A percentile compares a stretch with the other conserved stretches of the same genome.
These are phyloP conservation scores for Plusia festucae DNA, from an alignment of 2,888 invertebrate species.

Conservation along the genomic window DNA sequence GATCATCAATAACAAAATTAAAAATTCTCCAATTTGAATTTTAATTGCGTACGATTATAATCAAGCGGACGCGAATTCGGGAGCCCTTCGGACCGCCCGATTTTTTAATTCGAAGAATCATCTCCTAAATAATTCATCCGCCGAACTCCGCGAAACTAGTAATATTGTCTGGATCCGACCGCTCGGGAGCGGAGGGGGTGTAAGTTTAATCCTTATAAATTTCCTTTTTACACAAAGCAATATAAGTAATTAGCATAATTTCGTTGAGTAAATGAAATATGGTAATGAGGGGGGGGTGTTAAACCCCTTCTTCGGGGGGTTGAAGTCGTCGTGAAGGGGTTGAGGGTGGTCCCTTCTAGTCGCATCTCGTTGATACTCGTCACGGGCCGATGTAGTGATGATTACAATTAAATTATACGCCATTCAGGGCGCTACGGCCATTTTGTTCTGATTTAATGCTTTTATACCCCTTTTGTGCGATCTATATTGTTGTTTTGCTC, in stretches of 20 bases:
- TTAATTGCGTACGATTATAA: slow-evolving; percentile 89
- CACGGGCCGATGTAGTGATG: slow-evolving; percentile 87
- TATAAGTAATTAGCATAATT: slow-evolving; percentile 90
- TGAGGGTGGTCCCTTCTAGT: slow-evolving; percentile 80
- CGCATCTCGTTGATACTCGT: slow-evolving; percentile 88
- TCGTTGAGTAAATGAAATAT: slow-evolving; percentile 90
- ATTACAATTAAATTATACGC: slow-evolving; percentile 88
- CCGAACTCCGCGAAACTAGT: slow-evolving; percentile 79
- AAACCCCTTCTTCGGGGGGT: slow-evolving; percentile 81
- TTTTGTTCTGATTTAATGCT: slow-evolving; percentile 84
- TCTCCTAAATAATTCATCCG: slow-evolving; percentile 84
- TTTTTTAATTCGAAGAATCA: slow-evolving; percentile 79
- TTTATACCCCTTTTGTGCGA: slow-evolving; percentile 61
- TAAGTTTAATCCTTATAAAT: slow-evolving; percentile 89
- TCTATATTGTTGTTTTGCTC: slow-evolving; percentile 54
- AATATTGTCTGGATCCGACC: slow-evolving; percentile 69
- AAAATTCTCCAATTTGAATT: slow-evolving; percentile 88
- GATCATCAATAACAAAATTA: slow-evolving; percentile 89
- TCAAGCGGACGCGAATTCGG: slow-evolving; percentile 83
- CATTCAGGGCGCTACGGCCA: slow-evolving; percentile 77
- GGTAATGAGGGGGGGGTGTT: slow-evolving; percentile 87
- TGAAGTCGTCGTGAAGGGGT: slow-evolving; percentile 69
- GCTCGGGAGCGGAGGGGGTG: slow-evolving; percentile 73
- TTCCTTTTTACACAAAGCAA: slow-evolving; percentile 90
- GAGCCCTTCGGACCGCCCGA: slow-evolving; percentile 70